Conservation (phyloP, 2,888 invertebrate genomes). For the Euphydryas editha region DNA sequence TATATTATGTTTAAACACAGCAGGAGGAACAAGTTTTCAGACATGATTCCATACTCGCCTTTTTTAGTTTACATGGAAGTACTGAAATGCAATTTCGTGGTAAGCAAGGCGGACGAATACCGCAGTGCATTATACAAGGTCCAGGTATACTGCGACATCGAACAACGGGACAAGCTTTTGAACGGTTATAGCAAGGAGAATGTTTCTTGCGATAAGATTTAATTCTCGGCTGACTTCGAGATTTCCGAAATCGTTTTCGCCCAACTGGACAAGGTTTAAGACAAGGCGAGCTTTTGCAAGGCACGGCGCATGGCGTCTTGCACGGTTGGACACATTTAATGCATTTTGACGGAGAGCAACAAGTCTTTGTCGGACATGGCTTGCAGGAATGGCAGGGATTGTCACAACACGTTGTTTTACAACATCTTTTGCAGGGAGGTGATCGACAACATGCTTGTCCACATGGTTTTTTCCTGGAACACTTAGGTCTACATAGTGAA, state of each 20-base stretch:
- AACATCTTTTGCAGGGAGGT: conserved; percentile 49
- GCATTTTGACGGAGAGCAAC: conserved; percentile 40
- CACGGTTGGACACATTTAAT: conserved; percentile 45
- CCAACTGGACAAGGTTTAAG: conserved; percentile 64
- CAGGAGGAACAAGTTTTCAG: conserved; percentile 39
- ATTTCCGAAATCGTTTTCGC: conserved; percentile 55
- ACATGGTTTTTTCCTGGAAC: conserved; percentile 54
- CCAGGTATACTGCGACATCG: conserved; percentile 64
- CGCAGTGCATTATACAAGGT: conserved; percentile 53
- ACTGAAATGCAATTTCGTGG: conserved; percentile 55
- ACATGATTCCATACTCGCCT: conserved; percentile 34
- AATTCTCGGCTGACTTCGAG: conserved; percentile 63
- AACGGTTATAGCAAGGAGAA: conserved; percentile 70
- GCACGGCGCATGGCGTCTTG: conserved; percentile 47
- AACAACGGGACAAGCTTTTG: conserved; percentile 60
- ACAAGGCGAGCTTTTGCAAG: conserved; percentile 65
- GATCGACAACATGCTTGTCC: conserved; percentile 42
- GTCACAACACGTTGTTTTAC: conserved; percentile 48
- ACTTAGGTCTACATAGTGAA: conserved; percentile 54
- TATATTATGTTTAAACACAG: conserved; percentile 17
- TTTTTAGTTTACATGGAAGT: conserved; percentile 48
- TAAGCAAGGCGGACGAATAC: conserved; percentile 45
- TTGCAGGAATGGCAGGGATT: conserved; percentile 47
- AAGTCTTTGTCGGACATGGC: conserved; percentile 39
- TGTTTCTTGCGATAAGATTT: conserved; percentile 57